Percentiles rank a stretch among this genome's conserved stretches.
These are phyloP conservation scores for Piprites chloris DNA, from an alignment of 2,113 vertebrate species.

Conservation along the genomic window DNA sequence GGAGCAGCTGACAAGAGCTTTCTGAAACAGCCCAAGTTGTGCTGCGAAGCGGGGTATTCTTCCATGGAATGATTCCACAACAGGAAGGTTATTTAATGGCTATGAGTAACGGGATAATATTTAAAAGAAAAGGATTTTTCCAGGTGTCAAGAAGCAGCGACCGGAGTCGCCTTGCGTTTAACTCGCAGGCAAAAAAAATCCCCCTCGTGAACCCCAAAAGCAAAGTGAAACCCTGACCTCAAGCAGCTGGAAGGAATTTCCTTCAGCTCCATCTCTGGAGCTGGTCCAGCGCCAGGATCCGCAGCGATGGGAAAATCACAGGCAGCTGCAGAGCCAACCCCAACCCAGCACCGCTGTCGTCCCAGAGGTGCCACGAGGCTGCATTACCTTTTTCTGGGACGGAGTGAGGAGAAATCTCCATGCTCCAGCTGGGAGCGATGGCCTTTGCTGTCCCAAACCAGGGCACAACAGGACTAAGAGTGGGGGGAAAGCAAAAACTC, in stretches of 20 bases:
- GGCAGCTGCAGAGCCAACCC: not conserved
- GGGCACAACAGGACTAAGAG: not conserved
- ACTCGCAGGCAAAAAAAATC: not conserved
- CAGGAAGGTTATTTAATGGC: not conserved
- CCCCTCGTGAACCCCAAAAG: not conserved
- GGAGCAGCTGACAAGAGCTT: not conserved
- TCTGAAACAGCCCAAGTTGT: not conserved
- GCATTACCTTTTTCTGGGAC: rapidly evolving
- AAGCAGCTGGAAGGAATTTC: conserved; percentile 58
- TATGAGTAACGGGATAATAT: not conserved
- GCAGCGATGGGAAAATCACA: not conserved
- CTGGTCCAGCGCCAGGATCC: not conserved
- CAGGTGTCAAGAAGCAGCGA: not conserved
- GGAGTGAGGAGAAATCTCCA: not conserved
- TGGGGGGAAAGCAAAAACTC: not conserved
- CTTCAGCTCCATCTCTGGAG: conserved; percentile 14
- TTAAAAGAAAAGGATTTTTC: not conserved
- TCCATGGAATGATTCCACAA: not conserved
- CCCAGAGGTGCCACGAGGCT: not conserved
- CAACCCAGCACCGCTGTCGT: rapidly evolving
- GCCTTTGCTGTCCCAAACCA: not conserved
- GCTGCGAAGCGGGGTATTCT: not conserved
- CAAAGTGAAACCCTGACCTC: not conserved
- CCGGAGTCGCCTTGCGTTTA: rapidly evolving
- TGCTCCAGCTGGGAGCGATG: rapidly evolving